Conservation (phyloP, 1,140 invertebrate species). For the Bombus huntii region DNA sequence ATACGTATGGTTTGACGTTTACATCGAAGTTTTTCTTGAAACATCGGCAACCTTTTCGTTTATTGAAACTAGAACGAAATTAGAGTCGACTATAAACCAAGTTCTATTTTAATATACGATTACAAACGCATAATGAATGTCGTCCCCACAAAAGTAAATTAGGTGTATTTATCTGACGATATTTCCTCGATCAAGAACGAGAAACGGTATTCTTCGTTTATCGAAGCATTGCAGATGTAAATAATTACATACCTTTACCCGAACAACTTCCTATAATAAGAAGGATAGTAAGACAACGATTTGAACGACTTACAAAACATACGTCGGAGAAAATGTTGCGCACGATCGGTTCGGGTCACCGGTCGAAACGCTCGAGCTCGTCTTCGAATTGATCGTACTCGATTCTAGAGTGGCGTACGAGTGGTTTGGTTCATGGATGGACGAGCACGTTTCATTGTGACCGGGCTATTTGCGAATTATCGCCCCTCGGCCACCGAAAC, state of each 20-base stretch:
- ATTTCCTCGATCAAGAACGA: too few relatives aligned
- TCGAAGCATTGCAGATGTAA: not conserved
- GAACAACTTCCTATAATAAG: not conserved
- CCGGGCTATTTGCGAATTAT: conserved; percentile 67
- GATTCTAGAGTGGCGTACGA: conserved; percentile 40
- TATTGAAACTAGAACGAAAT: not conserved
- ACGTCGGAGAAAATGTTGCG: not conserved
- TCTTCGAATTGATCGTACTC: conserved; percentile 34
- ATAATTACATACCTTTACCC: not conserved
- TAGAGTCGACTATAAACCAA: not conserved
- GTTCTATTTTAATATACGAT: not conserved
- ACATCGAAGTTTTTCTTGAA: not conserved
- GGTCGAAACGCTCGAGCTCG: not conserved
- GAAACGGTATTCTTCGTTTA: not conserved
- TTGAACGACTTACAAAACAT: not conserved
- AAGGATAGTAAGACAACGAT: not conserved
- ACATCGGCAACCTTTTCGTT: not conserved
- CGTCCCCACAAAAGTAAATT: too few relatives aligned
- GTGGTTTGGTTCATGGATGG: conserved; percentile 26
- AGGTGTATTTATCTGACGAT: too few relatives aligned
- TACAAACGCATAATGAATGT: too few relatives aligned
- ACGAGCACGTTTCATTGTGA: conserved; percentile 49
- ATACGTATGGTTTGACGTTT: too few relatives aligned
- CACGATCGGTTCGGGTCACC: not conserved
- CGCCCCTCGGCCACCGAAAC: conserved; percentile 60